These are phyloP conservation scores for Drosophila diplacantha DNA, from an alignment of 2,888 invertebrate genomes.

Conservation along the genomic window DNA sequence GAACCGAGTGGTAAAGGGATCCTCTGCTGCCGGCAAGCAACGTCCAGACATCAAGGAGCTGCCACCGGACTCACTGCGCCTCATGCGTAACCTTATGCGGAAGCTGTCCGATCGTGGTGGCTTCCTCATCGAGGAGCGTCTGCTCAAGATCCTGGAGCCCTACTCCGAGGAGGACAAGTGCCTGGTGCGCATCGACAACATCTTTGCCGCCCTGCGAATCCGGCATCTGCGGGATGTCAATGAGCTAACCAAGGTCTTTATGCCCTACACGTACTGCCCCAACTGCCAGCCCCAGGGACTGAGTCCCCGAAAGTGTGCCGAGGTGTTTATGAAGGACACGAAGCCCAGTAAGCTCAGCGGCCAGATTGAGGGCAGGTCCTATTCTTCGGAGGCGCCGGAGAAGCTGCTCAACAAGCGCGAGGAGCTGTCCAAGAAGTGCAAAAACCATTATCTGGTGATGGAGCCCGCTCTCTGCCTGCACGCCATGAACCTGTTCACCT, in stretches of 20 bases:
- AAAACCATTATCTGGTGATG: conserved; percentile 83
- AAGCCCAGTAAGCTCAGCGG: conserved; percentile 8
- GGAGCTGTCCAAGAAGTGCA: conserved; percentile 42
- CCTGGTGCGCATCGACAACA: conserved; percentile 86
- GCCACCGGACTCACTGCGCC: conserved; percentile 53
- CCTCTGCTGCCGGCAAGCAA: conserved; percentile 8
- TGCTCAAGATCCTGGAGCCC: conserved; percentile 82
- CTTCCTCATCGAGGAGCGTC: conserved; percentile 85
- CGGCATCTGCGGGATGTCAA: conserved; percentile 84
- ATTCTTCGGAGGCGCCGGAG: neutral
- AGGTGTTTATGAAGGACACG: conserved; percentile 55
- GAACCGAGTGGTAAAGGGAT: conserved; percentile 12
- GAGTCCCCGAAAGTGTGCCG: conserved; percentile 58
- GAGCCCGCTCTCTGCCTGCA: conserved; percentile 83
- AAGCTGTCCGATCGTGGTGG: conserved; percentile 85
- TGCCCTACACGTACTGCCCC: conserved; percentile 85
- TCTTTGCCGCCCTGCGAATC: conserved; percentile 87
- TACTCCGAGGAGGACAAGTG: conserved; percentile 82
- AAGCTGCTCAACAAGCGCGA: conserved; percentile 1
- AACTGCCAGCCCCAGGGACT: conserved; percentile 78
- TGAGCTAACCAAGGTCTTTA: conserved; percentile 83
- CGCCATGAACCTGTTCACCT: conserved; percentile 69
- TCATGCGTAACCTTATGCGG: conserved; percentile 82
- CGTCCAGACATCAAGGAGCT: conserved; percentile 37
- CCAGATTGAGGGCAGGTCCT: neutral